These are phyloP conservation scores for Gambusia holbrooki DNA, from an alignment of 2,113 vertebrate genomes.

Conservation along the genomic window DNA sequence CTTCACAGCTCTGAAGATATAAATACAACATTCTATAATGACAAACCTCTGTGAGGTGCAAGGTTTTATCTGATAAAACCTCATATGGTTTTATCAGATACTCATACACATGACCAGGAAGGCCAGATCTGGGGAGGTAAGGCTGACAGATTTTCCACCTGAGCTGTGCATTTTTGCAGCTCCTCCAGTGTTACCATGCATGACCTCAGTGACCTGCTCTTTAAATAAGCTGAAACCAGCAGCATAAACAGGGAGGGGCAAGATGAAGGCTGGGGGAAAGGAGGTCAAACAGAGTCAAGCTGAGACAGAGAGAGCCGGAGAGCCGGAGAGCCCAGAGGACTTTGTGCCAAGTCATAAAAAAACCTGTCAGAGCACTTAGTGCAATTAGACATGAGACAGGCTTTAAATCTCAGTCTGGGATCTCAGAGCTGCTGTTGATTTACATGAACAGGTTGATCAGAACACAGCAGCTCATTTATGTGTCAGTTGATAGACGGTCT, in stretches of 20 bases:
- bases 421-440: neutral
- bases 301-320: neutral
- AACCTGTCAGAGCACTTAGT: constrained; percentile 26
- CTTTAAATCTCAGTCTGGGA: constrained; percentile 1
- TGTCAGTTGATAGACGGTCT: neutral
- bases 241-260: neutral
- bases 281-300: rapidly evolving
- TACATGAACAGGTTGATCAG: neutral
- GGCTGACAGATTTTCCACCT: neutral
- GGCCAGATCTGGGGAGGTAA: neutral
- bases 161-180: too few species aligned
- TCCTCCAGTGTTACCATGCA: neutral
- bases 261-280: neutral
- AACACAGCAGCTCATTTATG: neutral
- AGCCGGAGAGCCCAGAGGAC: neutral
- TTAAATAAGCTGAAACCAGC: neutral
- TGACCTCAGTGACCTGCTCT: neutral
- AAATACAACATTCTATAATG: too few species aligned
- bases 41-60: too few species aligned
- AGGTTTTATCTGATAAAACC: too few species aligned
- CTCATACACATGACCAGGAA: too few species aligned
- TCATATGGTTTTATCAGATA: too few species aligned
- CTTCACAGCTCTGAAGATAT: too few species aligned
- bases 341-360: neutral
- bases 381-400: constrained; percentile 19